A percentile compares a stretch with the other conserved stretches of the same genome.
These are phyloP conservation scores for Argynnis bischoffii DNA, from an alignment of 2,888 invertebrate species.

Conservation along the genomic window DNA sequence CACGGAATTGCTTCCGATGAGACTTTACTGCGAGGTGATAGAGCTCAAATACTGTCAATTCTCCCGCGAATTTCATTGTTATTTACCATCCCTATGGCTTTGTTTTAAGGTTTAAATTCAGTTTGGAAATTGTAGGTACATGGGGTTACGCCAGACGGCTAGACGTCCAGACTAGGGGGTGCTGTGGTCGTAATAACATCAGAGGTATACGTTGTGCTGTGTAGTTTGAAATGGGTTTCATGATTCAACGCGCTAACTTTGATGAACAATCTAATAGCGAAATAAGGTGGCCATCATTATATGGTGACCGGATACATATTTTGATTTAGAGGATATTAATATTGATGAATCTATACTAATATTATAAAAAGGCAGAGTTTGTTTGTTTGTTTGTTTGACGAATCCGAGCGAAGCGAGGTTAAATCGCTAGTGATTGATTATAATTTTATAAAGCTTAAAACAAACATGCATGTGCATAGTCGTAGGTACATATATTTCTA, in stretches of 20 bases:
- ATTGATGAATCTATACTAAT: not conserved
- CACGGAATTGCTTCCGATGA: constrained; percentile 18
- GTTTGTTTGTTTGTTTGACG: too few species aligned
- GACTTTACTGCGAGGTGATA: constrained; percentile 29
- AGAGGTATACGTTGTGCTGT: constrained; percentile 32
- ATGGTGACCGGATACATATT: constrained; percentile 17
- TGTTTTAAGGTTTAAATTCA: constrained; percentile 32
- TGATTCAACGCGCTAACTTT: constrained; percentile 39
- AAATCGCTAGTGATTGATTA: not conserved
- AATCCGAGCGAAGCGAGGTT: not conserved
- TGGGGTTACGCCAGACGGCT: constrained; percentile 47
- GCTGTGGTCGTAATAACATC: constrained; percentile 40
- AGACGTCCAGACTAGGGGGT: constrained; percentile 49
- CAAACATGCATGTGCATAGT: too few species aligned
- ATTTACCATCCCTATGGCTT: constrained; percentile 29
- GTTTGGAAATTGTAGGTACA: constrained; percentile 33
- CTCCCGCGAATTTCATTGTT: constrained; percentile 35
- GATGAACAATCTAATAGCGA: constrained; percentile 37
- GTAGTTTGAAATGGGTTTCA: constrained; percentile 36
- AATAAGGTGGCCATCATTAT: constrained; percentile 26
- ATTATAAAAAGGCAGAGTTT: too few species aligned
- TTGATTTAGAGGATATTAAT: constrained; percentile 2
- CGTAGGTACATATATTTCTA: too few species aligned
- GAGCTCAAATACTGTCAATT: constrained; percentile 35
- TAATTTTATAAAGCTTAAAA: not conserved